These are phyloP conservation scores for Scyliorhinus canicula DNA, from an alignment of 2,797 vertebrate species.

Conservation along the genomic window DNA sequence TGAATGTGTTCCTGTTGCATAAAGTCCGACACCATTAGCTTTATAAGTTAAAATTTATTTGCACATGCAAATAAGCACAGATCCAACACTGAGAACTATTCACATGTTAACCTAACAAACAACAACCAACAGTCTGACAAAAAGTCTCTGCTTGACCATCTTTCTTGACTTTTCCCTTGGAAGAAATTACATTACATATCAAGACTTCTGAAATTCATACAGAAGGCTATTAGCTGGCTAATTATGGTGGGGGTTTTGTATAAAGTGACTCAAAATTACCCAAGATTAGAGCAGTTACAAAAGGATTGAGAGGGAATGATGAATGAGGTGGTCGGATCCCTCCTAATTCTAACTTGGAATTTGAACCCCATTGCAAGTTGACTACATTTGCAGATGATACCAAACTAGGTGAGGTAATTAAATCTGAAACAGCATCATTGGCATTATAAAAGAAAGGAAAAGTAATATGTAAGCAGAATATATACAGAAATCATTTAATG, in stretches of 20 bases:
- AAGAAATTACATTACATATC: background rate
- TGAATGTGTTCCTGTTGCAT: no score
- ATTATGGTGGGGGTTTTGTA: background rate
- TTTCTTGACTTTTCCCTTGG: background rate
- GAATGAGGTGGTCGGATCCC: background rate
- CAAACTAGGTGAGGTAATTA: background rate
- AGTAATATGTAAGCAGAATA: background rate
- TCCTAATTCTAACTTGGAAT: background rate
- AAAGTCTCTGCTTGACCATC: background rate
- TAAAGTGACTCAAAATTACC: background rate
- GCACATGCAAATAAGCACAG: background rate
- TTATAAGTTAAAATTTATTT: no score
- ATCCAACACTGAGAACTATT: background rate
- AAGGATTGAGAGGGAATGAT: background rate
- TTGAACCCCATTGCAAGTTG: background rate
- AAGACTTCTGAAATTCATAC: background rate
- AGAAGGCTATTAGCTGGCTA: background rate
- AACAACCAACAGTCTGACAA: background rate
- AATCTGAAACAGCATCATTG: background rate
- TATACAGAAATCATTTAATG: background rate
- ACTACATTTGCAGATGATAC: background rate
- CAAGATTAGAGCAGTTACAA: background rate
- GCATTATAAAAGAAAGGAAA: background rate
- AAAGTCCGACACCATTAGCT: no score
- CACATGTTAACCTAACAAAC: background rate